Percentiles rank a stretch among this genome's conserved stretches.
phyloP scores from a whole-genome alignment of 2,113 vertebrate genomes.

The Myotis lucifugus region DNA sequence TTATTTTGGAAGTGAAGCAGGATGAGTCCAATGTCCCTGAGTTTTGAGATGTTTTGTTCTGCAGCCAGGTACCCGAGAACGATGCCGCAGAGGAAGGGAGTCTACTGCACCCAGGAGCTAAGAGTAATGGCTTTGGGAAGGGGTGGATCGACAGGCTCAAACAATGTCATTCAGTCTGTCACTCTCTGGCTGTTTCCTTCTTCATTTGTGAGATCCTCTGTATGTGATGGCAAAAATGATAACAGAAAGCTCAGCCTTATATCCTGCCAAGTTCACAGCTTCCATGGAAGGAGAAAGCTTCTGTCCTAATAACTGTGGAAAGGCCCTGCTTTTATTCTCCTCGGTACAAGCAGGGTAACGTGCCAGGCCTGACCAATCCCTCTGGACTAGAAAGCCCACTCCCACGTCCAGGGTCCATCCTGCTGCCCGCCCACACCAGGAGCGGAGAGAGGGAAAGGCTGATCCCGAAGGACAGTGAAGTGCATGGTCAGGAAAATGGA shows the following conservation, averaged over 20 bases:
- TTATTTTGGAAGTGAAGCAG: not conserved
- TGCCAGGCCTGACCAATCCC: not conserved
- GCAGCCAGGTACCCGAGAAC: not conserved
- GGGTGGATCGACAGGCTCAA: not conserved
- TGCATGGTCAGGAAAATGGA: not conserved
- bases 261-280: not conserved
- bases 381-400: not conserved
- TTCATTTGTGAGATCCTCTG: not conserved
- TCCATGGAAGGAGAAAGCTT: not conserved
- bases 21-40: not conserved
- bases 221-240: not conserved
- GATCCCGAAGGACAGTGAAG: not conserved
- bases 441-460: not conserved
- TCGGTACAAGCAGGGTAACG: not conserved
- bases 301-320: not conserved
- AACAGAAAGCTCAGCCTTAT: not conserved
- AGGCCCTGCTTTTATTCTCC: not conserved
- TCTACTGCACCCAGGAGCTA: not conserved
- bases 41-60: not conserved
- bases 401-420: not conserved
- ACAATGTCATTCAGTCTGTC: not conserved
- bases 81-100: not conserved
- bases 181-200: not conserved
- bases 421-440: not conserved
- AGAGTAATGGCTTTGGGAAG: not conserved